These are phyloP conservation scores for Scleropages formosus DNA, from an alignment of 2,797 vertebrate species.

Conservation along the genomic window DNA sequence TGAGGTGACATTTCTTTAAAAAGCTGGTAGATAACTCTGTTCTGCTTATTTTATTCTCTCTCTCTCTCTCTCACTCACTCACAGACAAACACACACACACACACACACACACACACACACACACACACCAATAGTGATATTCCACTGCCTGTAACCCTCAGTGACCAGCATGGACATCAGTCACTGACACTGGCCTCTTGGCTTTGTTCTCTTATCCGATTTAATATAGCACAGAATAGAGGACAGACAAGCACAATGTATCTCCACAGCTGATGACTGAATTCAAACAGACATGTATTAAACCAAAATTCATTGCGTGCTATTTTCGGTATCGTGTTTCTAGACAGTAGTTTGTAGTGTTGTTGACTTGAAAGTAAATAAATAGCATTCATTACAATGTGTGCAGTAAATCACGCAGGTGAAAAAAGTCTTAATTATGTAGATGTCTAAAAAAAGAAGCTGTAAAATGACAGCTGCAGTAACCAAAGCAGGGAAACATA, in stretches of 20 bases:
- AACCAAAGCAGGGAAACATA: too few species aligned
- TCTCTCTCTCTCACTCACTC: too few species aligned
- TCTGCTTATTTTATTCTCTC: too few species aligned
- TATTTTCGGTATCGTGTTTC: conserved; percentile 13
- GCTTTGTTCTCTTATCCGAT: background rate
- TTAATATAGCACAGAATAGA: background rate
- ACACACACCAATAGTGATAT: background rate
- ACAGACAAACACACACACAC: background rate
- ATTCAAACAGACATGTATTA: background rate
- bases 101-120: conserved; percentile 10
- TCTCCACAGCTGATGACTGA: conserved; percentile 11
- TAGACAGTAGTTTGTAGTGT: background rate
- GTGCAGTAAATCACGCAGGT: too few species aligned
- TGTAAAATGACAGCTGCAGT: too few species aligned
- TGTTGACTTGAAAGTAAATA: conserved; percentile 24
- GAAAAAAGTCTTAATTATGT: too few species aligned
- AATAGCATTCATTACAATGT: conserved; percentile 1
- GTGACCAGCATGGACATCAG: conserved; percentile 2
- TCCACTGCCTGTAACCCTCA: background rate
- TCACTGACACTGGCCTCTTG: conserved; percentile 10
- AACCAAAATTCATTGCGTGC: background rate
- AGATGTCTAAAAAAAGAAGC: too few species aligned
- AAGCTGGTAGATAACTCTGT: too few species aligned
- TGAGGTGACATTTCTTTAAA: too few species aligned
- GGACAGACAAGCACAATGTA: background rate